phyloP scores from a whole-genome alignment of 2,888 invertebrate species.

The Caenorhabditis sp. region DNA sequence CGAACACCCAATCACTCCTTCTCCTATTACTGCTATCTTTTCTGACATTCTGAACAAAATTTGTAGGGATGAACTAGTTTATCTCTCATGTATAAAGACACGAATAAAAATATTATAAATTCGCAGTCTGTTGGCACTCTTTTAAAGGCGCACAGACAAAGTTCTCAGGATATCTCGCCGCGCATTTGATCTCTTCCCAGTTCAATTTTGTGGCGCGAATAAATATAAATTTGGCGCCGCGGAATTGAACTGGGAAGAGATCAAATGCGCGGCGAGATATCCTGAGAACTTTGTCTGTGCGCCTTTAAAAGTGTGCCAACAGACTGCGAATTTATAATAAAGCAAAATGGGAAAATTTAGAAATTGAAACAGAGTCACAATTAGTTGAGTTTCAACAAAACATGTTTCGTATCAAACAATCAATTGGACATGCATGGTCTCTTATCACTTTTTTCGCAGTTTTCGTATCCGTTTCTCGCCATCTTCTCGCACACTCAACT shows the following conservation, averaged over 20 bases:
- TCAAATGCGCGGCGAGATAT: no score
- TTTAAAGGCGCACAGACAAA: no score
- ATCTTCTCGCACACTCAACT: conserved; percentile 49
- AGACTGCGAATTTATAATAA: no score
- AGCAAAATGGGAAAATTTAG: no score
- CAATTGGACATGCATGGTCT: neutral
- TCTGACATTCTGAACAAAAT: conserved; percentile 18
- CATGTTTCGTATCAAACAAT: conserved; percentile 22
- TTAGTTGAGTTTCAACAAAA: conserved; percentile 2
- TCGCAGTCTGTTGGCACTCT: no score
- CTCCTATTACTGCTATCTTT: conserved; percentile 77
- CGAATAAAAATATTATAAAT: neutral
- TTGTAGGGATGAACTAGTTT: neutral
- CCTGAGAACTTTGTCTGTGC: no score
- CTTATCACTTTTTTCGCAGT: conserved; percentile 34
- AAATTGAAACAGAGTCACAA: neutral
- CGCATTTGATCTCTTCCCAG: no score
- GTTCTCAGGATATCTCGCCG: no score
- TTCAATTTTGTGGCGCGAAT: no score
- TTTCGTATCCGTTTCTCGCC: conserved; percentile 35
- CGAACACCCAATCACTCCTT: conserved; percentile 78
- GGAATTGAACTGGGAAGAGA: no score
- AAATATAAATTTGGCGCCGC: no score
- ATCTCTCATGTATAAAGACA: neutral
- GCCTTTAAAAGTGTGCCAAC: no score